Conservation (phyloP, 1,140 invertebrate genomes). For the Drosophila micromelanica region DNA sequence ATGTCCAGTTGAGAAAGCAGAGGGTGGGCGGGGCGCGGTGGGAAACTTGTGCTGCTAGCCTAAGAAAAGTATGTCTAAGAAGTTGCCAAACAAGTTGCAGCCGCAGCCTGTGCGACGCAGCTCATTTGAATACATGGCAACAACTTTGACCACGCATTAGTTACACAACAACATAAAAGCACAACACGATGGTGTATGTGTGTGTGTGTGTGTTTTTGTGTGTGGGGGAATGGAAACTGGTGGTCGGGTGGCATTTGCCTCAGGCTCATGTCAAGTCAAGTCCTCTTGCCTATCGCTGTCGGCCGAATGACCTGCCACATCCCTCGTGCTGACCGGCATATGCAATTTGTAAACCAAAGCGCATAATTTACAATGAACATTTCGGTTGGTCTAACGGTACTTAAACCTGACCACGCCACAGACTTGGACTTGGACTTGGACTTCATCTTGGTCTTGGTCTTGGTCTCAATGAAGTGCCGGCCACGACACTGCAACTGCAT, state of each 20-base stretch:
- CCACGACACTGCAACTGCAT: constrained; percentile 11
- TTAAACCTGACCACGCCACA: constrained; percentile 44
- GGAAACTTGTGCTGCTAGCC: not conserved
- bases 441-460: constrained; percentile 7
- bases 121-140: constrained; percentile 78
- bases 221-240: not conserved
- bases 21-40: not conserved
- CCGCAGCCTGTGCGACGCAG: constrained; percentile 66
- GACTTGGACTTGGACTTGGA: constrained; percentile 29
- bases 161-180: constrained; percentile 57
- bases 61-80: constrained; percentile 78
- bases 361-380: constrained; percentile 78
- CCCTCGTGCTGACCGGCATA: constrained; percentile 62
- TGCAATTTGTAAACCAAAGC: constrained; percentile 82
- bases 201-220: too few relatives aligned
- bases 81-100: constrained; percentile 59
- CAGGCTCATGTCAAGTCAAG: constrained; percentile 26
- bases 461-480: constrained; percentile 33
- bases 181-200: not conserved
- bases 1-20: constrained; percentile 17
- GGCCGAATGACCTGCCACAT: constrained; percentile 61
- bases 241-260: constrained; percentile 7
- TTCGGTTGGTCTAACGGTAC: constrained; percentile 39
- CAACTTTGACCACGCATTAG: constrained; percentile 81
- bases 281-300: constrained; percentile 17